A percentile compares a stretch with the other conserved stretches of the same genome.
Evolutionary conservation across 92 coral and sea anemone species (phyloP).

Genomic region (Muricea muricata): DNA sequence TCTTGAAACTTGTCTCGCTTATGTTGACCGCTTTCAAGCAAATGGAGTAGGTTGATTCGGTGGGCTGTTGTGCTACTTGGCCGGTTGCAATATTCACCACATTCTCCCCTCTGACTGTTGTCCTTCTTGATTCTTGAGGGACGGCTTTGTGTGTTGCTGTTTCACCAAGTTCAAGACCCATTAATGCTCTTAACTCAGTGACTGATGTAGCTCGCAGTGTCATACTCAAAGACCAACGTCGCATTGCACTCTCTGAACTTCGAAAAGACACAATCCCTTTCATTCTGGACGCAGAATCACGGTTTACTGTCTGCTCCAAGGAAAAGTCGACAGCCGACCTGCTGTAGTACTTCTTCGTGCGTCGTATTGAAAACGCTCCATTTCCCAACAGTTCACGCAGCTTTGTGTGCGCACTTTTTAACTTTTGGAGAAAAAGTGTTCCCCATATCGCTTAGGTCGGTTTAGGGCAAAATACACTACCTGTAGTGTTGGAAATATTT

Average conservation of each 20-base stretch:
- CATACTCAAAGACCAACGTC: conserved; percentile 2
- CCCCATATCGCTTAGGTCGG: conserved; percentile 15
- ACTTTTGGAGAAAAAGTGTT: not conserved
- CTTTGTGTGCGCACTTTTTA: not conserved
- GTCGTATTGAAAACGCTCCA: conserved; percentile 1
- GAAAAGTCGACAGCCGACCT: conserved; percentile 1
- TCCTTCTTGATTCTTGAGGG: conserved; percentile 34
- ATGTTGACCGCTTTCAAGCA: not conserved
- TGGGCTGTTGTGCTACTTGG: not conserved
- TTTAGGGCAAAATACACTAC: conserved; percentile 6
- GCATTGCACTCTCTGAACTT: not conserved
- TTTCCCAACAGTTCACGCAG: not conserved
- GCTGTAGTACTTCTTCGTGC: conserved; percentile 2
- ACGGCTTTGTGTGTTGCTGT: conserved; percentile 36
- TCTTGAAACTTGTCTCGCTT: not conserved
- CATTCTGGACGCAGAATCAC: conserved; percentile 3
- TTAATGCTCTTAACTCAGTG: conserved; percentile 34
- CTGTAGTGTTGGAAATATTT: not conserved
- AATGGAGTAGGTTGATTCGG: not conserved
- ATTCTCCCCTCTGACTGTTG: conserved; percentile 28
- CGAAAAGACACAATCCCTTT: not conserved
- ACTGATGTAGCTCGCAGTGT: conserved; percentile 20
- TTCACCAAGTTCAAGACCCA: conserved; percentile 17
- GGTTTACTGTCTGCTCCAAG: conserved; percentile 8
- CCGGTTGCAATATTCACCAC: conserved; percentile 6